phyloP scores from a whole-genome alignment of 1,140 invertebrate genomes.

The Drosophila sproati region DNA sequence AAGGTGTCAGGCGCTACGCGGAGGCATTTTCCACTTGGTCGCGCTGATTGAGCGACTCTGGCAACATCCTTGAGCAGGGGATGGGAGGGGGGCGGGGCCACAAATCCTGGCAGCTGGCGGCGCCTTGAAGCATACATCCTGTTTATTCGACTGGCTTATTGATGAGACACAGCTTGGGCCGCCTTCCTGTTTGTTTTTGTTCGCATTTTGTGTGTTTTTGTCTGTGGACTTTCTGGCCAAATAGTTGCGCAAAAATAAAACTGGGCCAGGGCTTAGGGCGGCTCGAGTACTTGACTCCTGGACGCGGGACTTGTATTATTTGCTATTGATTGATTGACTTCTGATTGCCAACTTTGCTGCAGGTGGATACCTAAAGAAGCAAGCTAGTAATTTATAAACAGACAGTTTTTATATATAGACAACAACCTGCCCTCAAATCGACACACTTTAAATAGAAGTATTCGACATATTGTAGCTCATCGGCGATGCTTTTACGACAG shows the following conservation, averaged over 20 bases:
- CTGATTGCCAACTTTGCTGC: slow-evolving; percentile 8
- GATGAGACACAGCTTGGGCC: slow-evolving; percentile 56
- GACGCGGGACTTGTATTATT: slow-evolving; percentile 33
- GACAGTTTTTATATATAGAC: neutral
- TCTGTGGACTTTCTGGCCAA: slow-evolving; percentile 67
- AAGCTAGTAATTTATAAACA: neutral
- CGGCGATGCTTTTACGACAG: neutral
- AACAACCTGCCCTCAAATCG: too few species aligned
- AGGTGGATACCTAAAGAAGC: neutral
- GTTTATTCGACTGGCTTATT: slow-evolving; percentile 79
- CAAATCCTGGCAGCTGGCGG: slow-evolving; percentile 58
- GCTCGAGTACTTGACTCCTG: slow-evolving; percentile 57
- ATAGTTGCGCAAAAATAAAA: slow-evolving; percentile 61
- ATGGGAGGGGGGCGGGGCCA: slow-evolving; percentile 1
- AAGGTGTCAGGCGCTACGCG: slow-evolving; percentile 71
- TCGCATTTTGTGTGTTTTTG: slow-evolving; percentile 39
- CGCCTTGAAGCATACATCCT: slow-evolving; percentile 70
- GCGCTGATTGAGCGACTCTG: slow-evolving; percentile 69
- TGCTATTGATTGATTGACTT: slow-evolving; percentile 71
- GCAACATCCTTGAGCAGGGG: slow-evolving; percentile 3
- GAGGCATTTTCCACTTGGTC: slow-evolving; percentile 78
- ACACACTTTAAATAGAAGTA: too few species aligned
- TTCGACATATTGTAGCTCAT: too few species aligned
- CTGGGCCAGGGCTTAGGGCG: slow-evolving; percentile 44
- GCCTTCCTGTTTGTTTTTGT: slow-evolving; percentile 31